Evolutionary conservation across 2,797 vertebrate genomes (phyloP), one percentile per base, ranked within the genome.

Genomic region (Ispidina picta): DNA sequence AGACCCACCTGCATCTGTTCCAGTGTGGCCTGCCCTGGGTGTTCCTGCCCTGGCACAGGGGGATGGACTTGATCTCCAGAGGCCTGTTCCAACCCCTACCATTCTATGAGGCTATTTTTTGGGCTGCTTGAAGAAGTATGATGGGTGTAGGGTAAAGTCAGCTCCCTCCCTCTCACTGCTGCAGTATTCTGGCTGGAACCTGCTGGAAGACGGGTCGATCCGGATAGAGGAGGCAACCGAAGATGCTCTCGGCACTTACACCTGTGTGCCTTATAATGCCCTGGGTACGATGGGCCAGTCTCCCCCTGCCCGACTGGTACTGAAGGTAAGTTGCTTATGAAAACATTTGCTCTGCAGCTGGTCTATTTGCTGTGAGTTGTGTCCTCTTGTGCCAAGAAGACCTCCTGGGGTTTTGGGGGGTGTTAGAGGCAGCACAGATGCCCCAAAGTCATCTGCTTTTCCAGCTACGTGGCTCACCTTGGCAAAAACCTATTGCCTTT

Each of bases 191-290:
- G 99, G 99, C 80, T 99, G 99, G 99, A 99, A 98, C 97, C 96
- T 99, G 96, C 98, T 98, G 98, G 98, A 98, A 66, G 99, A 99
- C 17, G 99, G 99, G 97, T 99, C 98, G 89, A 99, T 99, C 97
- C 98, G 98, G 73, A 99, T 99, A 75, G 99, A 99, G 81, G 99
- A 99, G 98, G 99, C 99, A 96, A 99, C 99, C 78, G 99, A 99
- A 97, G 99, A 99, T 95, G 99, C 99, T 96, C 98, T 99, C 95
- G 99, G 99, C 99, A 99, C 99, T 96, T 99, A 99, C 97, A 99
- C 99, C 98, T 99, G 99, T 96, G 98, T 99, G 99, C 99, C 99
- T 99, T 99, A 99, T 98, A 99, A 99, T 72, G 98, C 98, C 97
- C 97, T 99, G 98, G 99, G 99, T 98, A 99, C 99, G 96, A 99